These are phyloP conservation scores for Passer montanus DNA, from an alignment of 2,113 vertebrate genomes.

Conservation along the genomic window DNA sequence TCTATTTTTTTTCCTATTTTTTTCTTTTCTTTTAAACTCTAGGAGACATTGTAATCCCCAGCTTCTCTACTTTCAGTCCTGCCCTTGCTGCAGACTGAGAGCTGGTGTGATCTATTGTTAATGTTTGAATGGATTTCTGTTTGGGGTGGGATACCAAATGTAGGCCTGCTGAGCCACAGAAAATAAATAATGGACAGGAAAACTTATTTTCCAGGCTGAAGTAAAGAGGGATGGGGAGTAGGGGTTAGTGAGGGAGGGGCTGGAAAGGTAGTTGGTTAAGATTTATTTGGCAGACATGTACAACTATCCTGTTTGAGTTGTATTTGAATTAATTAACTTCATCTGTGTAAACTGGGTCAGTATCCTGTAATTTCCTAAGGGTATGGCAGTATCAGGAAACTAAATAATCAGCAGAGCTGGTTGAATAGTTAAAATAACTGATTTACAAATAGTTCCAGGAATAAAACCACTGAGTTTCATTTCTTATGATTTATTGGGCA, in stretches of 20 bases:
- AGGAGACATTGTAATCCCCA: not conserved
- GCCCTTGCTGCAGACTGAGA: not conserved
- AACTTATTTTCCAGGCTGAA: constrained; percentile 20
- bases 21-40: not conserved
- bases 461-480: constrained; percentile 42
- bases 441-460: constrained; percentile 65
- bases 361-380: constrained; percentile 68
- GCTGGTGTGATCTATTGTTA: constrained; percentile 39
- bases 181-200: constrained; percentile 59
- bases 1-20: too few relatives aligned
- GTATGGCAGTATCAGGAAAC: constrained; percentile 60
- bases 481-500: constrained; percentile 57
- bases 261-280: constrained; percentile 59
- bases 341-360: constrained; percentile 63
- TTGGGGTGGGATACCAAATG: constrained; percentile 18
- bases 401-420: constrained; percentile 50
- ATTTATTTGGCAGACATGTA: constrained; percentile 60
- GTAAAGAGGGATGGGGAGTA: not conserved
- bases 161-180: constrained; percentile 18
- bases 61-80: not conserved
- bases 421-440: constrained; percentile 63
- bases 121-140: constrained; percentile 42
- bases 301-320: constrained; percentile 42
- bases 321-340: constrained; percentile 68
- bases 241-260: constrained; percentile 19